Base-by-base conservation (phyloP, 2,113 vertebrate genomes). In the Hipposideros armiger region DNA sequence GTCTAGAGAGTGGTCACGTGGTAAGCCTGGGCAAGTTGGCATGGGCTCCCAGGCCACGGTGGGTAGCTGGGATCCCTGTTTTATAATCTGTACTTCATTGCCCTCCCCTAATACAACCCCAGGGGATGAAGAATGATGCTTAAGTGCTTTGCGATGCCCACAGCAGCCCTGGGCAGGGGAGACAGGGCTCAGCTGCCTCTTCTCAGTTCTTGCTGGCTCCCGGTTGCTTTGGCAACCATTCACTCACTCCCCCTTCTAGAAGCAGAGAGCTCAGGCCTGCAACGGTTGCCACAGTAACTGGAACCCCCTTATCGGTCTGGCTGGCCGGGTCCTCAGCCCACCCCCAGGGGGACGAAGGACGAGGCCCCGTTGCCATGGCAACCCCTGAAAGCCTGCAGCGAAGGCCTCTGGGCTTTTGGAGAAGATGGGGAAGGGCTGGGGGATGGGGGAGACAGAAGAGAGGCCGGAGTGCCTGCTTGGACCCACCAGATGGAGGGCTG, bases 281-380 rank as follows among this genome's bases (percentile, higher is more conserved):
- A 97, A 87, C 8, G 96, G 97, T 98, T 97, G 94, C 97, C 97
- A 98, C 96, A 97, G 97, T 97, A 98, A 98, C 97, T 96, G 86
- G 97, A 97, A 97, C 96, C 97, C 97, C 98, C 98, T 98, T 97
- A 98, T 97, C 97, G 95, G 97, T 97, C 94, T 96, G 92, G 90
- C 97, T 97, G 95, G 96, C 96, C 94, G 30, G 97, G 96, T 97
- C 97, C 89, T 97, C 80, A 91, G 95, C 97, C 97, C 97, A 97
- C 97, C 97, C 97, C 95, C 97, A 97, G 95, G 97, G 97, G 97
- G 96, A 97, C 54, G 85, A 96, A 88, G 96, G 97, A 97, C 42
- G 95, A 98, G 74, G 98, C 87, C 90, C 54, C 2, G 94, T 98
- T 97, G 94, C 97, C 76, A 92, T 97, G 94, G 94, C 42, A 97